phyloP scores from a whole-genome alignment of 1,140 invertebrate species.

The Orchesella cincta region DNA sequence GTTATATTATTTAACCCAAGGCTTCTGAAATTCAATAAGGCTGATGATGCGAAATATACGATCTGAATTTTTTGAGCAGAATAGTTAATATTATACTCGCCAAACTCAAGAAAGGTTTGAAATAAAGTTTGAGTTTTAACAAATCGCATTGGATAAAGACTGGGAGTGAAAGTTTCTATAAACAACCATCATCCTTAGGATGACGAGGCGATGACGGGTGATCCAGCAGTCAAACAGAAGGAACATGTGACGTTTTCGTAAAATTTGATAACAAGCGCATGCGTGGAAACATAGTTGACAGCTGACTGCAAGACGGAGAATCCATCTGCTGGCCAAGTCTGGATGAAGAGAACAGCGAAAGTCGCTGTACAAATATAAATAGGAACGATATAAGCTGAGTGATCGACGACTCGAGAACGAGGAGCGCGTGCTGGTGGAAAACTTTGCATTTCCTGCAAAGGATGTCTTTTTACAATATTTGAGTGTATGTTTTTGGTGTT shows the following conservation, averaged over 20 bases:
- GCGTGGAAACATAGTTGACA: too few relatives aligned
- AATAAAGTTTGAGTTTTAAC: too few relatives aligned
- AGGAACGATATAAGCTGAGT: not conserved
- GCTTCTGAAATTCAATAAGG: too few relatives aligned
- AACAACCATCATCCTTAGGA: too few relatives aligned
- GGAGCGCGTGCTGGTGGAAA: not conserved
- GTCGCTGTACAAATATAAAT: not conserved
- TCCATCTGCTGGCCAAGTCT: not conserved
- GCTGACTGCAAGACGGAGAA: not conserved
- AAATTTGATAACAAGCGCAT: not conserved
- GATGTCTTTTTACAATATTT: slow-evolving; percentile 2
- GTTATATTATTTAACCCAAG: too few relatives aligned
- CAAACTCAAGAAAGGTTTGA: too few relatives aligned
- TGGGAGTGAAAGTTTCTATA: too few relatives aligned
- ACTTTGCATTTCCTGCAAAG: slow-evolving; percentile 1
- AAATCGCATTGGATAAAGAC: too few relatives aligned
- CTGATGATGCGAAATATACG: too few relatives aligned
- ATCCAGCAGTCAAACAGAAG: not conserved
- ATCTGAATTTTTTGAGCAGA: too few relatives aligned
- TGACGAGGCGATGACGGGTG: too few relatives aligned
- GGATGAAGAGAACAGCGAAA: not conserved
- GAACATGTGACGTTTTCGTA: not conserved
- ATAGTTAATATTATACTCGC: too few relatives aligned
- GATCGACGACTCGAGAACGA: not conserved
- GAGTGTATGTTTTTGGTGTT: slow-evolving; percentile 8